A percentile compares a stretch with the other conserved stretches of the same genome.
Evolutionary conservation across 2,113 vertebrate genomes (phyloP).

Genomic region (Ailurus styani): DNA sequence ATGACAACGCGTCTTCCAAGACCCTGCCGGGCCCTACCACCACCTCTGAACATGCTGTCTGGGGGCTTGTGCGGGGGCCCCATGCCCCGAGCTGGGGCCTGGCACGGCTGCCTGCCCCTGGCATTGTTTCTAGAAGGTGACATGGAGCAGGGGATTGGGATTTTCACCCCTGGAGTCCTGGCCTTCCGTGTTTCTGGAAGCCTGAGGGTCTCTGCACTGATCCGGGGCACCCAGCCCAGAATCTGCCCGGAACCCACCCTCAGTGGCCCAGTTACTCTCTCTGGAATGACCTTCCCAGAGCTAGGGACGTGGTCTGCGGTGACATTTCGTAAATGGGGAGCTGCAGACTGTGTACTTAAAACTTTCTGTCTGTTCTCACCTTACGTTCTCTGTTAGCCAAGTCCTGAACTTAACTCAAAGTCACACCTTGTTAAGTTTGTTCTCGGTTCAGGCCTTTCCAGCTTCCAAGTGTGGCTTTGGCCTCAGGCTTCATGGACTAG

Average conservation of each 20-base stretch:
- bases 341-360: rapidly evolving
- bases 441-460: neutral
- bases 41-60: neutral
- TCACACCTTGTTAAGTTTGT: neutral
- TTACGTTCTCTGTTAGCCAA: neutral
- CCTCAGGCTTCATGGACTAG: neutral
- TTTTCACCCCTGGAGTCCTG: neutral
- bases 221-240: rapidly evolving
- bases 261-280: neutral
- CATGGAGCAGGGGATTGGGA: neutral
- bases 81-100: neutral
- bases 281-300: neutral
- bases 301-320: no score
- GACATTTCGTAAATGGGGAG: neutral
- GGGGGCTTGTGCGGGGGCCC: neutral
- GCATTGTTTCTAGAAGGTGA: neutral
- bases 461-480: neutral
- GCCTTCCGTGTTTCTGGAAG: neutral
- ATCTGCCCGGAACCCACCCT: neutral
- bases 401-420: neutral
- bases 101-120: neutral
- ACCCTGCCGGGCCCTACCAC: neutral
- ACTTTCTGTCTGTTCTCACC: neutral
- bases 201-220: neutral
- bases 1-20: neutral